Evolutionary conservation across 1,140 invertebrate genomes (phyloP), one percentile per base, ranked within the genome.

Genomic region (Aphelenchoides fujianensis): DNA sequence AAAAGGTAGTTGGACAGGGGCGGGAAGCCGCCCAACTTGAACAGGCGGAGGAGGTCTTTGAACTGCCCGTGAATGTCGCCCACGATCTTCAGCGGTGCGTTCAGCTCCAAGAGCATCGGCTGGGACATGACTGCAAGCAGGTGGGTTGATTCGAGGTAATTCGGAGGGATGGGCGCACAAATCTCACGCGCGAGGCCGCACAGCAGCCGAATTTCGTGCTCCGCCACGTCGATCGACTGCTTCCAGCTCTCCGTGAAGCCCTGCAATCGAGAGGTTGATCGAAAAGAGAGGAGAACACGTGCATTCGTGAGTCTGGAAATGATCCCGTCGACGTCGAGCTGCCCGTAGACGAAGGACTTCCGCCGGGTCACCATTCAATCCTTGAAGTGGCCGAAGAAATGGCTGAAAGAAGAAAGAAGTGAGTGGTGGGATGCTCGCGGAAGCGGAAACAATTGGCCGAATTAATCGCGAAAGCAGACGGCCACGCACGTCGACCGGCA

Each of bases 61-160:
- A 70, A 79, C 55, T 79, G 78, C 5, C 37, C 30, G 16, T 32
- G 34, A 35, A 80, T 16, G 12, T 48, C 23, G 79, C 79, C 80
- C 12, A 85, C 84, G 48, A 90, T 88, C 78, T 88, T 89, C 27
- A 90, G 85, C 3, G 89, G 89, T 0, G 88, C 85, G 69, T 86
- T 85, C 53, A 90, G 77, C 78, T 89, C 88, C 36, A 90, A 77
- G 3, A 90, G 80, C 85, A 88, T 89, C n/a, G 89, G 88, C 76
- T 90, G 89, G 64, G 87, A 83, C 66, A 89, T 80, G 69, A 90
- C 88, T n/a, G n/a, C n/a, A n/a, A n/a, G n/a, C n/a, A n/a, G n/a
- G n/a, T n/a, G n/a, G n/a, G n/a, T n/a, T n/a, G n/a, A n/a, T n/a
- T n/a, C n/a, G n/a, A n/a, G n/a, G n/a, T n/a, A n/a, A n/a, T n/a